These are phyloP conservation scores for Manis crassicaudata DNA, from an alignment of 2,797 vertebrate species.

Conservation along the genomic window DNA sequence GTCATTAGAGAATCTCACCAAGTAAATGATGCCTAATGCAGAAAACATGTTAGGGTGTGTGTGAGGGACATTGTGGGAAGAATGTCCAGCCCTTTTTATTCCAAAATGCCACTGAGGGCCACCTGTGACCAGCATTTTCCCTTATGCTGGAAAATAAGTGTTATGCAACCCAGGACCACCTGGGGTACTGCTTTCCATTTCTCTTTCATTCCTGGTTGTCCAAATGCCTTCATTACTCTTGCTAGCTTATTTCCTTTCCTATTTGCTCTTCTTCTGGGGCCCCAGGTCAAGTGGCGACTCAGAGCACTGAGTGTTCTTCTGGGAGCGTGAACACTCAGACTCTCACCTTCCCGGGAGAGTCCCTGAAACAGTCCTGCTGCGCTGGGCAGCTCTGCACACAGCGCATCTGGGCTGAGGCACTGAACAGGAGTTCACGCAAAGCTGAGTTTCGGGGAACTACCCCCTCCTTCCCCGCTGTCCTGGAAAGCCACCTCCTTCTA, in stretches of 20 bases:
- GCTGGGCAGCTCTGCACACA: neutral
- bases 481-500: neutral
- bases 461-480: neutral
- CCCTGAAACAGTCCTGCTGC: accelerated
- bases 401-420: neutral
- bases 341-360: neutral
- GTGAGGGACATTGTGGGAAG: neutral
- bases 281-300: neutral
- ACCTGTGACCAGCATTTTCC: neutral
- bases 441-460: neutral
- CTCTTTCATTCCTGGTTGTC: neutral
- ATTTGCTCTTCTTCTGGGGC: neutral
- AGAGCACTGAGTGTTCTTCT: neutral
- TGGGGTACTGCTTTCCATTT: neutral
- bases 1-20: neutral
- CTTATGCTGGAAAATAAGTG: neutral
- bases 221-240: neutral
- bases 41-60: neutral
- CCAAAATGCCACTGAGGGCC: neutral
- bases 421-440: neutral
- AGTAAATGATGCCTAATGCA: neutral
- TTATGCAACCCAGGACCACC: too few species aligned
- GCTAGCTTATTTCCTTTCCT: conserved; percentile 1
- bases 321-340: neutral
- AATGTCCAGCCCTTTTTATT: neutral